These are phyloP conservation scores for Nycteola revayana DNA, from an alignment of 2,888 invertebrate species.

Conservation along the genomic window DNA sequence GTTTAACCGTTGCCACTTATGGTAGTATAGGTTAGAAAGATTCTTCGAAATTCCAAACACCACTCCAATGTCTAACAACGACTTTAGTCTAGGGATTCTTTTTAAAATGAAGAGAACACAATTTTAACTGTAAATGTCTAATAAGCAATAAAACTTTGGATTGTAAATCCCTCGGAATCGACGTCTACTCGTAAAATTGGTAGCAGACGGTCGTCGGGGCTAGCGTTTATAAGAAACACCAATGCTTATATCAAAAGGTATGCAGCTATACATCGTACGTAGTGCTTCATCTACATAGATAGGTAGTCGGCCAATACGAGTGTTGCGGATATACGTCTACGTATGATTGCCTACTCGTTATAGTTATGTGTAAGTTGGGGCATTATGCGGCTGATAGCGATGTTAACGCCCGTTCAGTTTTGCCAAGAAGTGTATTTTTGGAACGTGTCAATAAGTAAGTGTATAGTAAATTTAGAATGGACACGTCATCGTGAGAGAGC, in stretches of 20 bases:
- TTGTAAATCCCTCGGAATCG: slow-evolving; percentile 12
- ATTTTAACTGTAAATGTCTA: no score
- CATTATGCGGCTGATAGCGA: slow-evolving; percentile 76
- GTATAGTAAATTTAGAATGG: slow-evolving; percentile 76
- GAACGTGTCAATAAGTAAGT: slow-evolving; percentile 82
- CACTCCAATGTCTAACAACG: no score
- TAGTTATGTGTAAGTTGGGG: slow-evolving; percentile 53
- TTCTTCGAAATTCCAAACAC: no score
- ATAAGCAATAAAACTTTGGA: slow-evolving; percentile 16
- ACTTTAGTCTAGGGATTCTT: no score
- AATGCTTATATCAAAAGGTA: slow-evolving; percentile 27
- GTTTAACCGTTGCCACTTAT: no score
- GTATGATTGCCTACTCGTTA: slow-evolving; percentile 21
- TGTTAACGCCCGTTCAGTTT: slow-evolving; percentile 81
- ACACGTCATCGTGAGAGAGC: slow-evolving; percentile 67
- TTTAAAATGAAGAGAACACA: no score
- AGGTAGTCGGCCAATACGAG: slow-evolving; percentile 26
- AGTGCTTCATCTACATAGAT: slow-evolving; percentile 14
- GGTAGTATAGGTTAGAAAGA: no score
- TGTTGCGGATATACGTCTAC: slow-evolving; percentile 39
- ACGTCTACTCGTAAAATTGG: slow-evolving; percentile 28
- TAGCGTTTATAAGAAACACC: slow-evolving; percentile 37
- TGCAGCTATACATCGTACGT: slow-evolving; percentile 11
- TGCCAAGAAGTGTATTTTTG: slow-evolving; percentile 80
- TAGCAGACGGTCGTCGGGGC: slow-evolving; percentile 25